phyloP scores from a whole-genome alignment of 2,113 vertebrate genomes.

The Machaerirhynchus nigripectus region DNA sequence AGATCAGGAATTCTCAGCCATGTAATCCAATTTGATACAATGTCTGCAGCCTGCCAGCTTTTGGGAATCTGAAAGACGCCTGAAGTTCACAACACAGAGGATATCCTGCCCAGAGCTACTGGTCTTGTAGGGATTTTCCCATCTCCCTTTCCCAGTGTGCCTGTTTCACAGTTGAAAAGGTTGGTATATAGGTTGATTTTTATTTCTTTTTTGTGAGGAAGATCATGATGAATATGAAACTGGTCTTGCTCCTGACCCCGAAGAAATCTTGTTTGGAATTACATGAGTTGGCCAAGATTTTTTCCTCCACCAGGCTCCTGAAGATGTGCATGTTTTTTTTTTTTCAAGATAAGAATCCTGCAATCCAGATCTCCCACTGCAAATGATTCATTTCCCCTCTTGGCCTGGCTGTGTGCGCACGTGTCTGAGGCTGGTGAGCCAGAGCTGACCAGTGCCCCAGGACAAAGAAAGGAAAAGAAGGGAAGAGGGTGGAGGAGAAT shows the following conservation, averaged over 20 bases:
- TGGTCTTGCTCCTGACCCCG: neutral
- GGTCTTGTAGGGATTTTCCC: slow-evolving; percentile 1
- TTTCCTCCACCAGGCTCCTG: neutral
- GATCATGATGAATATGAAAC: neutral
- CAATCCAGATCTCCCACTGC: neutral
- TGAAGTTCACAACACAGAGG: neutral
- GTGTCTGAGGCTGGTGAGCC: neutral
- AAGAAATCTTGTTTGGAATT: neutral
- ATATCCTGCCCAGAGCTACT: neutral
- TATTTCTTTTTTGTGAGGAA: neutral
- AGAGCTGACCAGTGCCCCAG: neutral
- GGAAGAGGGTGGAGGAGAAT: neutral
- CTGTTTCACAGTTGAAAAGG: neutral
- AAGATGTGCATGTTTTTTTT: neutral
- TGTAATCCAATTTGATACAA: slow-evolving; percentile 50
- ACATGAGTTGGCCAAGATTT: neutral
- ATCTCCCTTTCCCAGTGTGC: neutral
- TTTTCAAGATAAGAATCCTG: slow-evolving; percentile 17
- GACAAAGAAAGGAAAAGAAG: slow-evolving; percentile 21
- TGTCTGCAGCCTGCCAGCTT: neutral
- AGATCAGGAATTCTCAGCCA: neutral
- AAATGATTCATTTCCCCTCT: slow-evolving; percentile 40
- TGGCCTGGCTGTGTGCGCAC: accelerated
- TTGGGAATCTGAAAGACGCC: neutral
- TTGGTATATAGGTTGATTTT: neutral